phyloP scores from a whole-genome alignment of 2,888 invertebrate species.

The Drosophila fungiperda region DNA sequence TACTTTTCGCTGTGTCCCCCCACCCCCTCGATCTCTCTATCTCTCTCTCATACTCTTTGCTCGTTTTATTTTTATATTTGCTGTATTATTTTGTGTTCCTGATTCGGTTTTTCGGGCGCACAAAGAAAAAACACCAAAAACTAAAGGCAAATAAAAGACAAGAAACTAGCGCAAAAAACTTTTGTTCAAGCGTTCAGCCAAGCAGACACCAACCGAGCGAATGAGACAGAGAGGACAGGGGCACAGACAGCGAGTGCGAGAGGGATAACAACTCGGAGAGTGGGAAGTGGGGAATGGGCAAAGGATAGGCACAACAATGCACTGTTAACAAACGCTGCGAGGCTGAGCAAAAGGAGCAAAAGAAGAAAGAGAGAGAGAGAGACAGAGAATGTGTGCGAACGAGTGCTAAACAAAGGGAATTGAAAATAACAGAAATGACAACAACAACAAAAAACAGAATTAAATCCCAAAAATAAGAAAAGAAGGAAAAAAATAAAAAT shows the following conservation, averaged over 20 bases:
- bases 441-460: background rate
- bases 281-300: slow-evolving; percentile 5
- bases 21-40: background rate
- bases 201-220: slow-evolving; percentile 33
- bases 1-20: slow-evolving; percentile 49
- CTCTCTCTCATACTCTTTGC: background rate
- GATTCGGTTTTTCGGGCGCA: slow-evolving; percentile 29
- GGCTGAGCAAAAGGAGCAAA: slow-evolving; percentile 40
- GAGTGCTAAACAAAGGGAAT: slow-evolving; percentile 19
- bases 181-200: slow-evolving; percentile 52
- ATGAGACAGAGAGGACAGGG: background rate
- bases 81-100: slow-evolving; percentile 30
- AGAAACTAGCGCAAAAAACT: slow-evolving; percentile 71
- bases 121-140: slow-evolving; percentile 23
- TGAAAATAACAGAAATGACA: slow-evolving; percentile 14
- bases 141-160: slow-evolving; percentile 60
- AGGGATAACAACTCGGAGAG: background rate
- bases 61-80: slow-evolving; percentile 19
- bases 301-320: slow-evolving; percentile 46
- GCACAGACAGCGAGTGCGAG: background rate
- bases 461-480: background rate
- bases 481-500: background rate
- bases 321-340: slow-evolving; percentile 49
- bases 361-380: slow-evolving; percentile 9
- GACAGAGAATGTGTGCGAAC: background rate